Evolutionary conservation across 2,888 invertebrate genomes (phyloP).

Genomic region (Apantesis nais): DNA sequence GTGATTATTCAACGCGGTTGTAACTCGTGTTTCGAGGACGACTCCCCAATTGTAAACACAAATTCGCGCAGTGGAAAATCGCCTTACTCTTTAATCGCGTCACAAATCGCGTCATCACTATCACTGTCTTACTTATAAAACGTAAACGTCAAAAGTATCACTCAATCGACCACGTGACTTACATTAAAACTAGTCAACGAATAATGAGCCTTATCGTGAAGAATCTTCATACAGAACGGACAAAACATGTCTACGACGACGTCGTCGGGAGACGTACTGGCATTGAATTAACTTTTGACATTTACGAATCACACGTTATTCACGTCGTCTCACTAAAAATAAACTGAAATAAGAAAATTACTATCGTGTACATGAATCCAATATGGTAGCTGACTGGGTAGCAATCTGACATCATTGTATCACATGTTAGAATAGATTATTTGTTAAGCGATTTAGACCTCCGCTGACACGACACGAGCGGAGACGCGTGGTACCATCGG

Average conservation of each 20-base stretch:
- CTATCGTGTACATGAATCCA: slow-evolving; percentile 82
- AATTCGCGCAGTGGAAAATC: slow-evolving; percentile 38
- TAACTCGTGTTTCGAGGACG: slow-evolving; percentile 48
- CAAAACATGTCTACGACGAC: slow-evolving; percentile 67
- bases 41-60: slow-evolving; percentile 43
- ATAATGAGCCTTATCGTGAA: slow-evolving; percentile 77
- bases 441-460: slow-evolving; percentile 73
- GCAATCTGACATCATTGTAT: slow-evolving; percentile 82
- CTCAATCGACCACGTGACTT: slow-evolving; percentile 68
- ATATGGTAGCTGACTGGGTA: slow-evolving; percentile 73
- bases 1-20: slow-evolving; percentile 45
- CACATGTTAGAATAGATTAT: slow-evolving; percentile 82
- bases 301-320: slow-evolving; percentile 81
- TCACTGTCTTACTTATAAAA: slow-evolving; percentile 60
- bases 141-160: slow-evolving; percentile 78
- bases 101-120: slow-evolving; percentile 66
- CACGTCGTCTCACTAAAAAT: slow-evolving; percentile 78
- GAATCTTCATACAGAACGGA: slow-evolving; percentile 70
- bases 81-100: slow-evolving; percentile 53
- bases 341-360: slow-evolving; percentile 81
- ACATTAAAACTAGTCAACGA: slow-evolving; percentile 73
- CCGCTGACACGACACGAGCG: slow-evolving; percentile 52
- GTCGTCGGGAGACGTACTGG: slow-evolving; percentile 53
- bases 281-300: slow-evolving; percentile 77
- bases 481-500: slow-evolving; percentile 64